These are phyloP conservation scores for Plebejus melissa DNA, from an alignment of 2,888 invertebrate genomes.

Conservation along the genomic window DNA sequence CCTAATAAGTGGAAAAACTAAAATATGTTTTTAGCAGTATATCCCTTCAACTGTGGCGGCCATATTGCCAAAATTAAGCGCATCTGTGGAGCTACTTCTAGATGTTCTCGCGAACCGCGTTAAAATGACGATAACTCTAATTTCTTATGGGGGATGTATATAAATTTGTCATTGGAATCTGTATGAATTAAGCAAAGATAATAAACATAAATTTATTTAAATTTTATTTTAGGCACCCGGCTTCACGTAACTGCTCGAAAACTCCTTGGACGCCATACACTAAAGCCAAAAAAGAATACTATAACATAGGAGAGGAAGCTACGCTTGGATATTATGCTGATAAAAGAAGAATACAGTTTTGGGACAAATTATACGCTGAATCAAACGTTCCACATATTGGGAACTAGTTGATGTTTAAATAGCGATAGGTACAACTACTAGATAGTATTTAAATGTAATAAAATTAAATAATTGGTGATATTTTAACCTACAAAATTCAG, in stretches of 20 bases:
- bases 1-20: too few relatives aligned
- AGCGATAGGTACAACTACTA: not conserved
- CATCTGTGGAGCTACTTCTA: too few relatives aligned
- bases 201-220: slow-evolving; percentile 28
- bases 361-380: slow-evolving; percentile 62
- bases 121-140: too few relatives aligned
- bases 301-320: slow-evolving; percentile 51
- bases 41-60: too few relatives aligned
- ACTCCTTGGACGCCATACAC: slow-evolving; percentile 59
- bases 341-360: slow-evolving; percentile 56
- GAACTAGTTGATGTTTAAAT: not conserved
- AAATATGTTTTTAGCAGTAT: too few relatives aligned
- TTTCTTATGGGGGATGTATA: too few relatives aligned
- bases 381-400: slow-evolving; percentile 46
- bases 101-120: too few relatives aligned
- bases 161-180: too few relatives aligned
- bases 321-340: slow-evolving; percentile 49
- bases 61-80: too few relatives aligned
- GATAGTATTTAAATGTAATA: not conserved
- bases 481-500: too few relatives aligned
- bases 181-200: too few relatives aligned
- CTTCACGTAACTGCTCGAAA: slow-evolving; percentile 46
- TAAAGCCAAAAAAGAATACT: slow-evolving; percentile 47
- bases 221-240: slow-evolving; percentile 52
- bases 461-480: not conserved